These are phyloP conservation scores for Pygoscelis antarcticus DNA, from an alignment of 2,113 vertebrate genomes.

Conservation along the genomic window DNA sequence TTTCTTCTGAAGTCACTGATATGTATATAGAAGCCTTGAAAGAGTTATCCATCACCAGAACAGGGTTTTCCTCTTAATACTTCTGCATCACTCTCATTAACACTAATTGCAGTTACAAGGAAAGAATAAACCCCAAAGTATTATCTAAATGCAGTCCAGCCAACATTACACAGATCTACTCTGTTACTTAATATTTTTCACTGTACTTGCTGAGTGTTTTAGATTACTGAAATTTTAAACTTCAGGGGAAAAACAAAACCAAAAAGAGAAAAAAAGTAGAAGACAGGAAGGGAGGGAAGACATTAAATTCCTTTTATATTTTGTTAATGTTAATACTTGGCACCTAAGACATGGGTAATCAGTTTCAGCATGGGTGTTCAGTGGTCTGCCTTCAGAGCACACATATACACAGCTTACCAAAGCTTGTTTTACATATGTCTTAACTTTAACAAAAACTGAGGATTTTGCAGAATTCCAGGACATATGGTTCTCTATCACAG, in stretches of 20 bases:
- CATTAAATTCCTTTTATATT: background rate
- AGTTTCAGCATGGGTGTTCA: background rate
- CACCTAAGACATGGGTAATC: background rate
- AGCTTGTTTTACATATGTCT: background rate
- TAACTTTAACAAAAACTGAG: background rate
- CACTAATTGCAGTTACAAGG: background rate
- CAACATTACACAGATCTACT: background rate
- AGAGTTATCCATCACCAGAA: background rate
- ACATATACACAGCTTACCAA: background rate
- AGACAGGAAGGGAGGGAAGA: background rate
- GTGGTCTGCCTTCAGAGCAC: background rate
- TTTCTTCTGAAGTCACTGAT: background rate
- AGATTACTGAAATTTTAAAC: background rate
- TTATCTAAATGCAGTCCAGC: background rate
- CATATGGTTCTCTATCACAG: background rate
- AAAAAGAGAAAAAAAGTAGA: accelerated
- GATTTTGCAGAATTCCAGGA: background rate
- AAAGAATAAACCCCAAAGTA: background rate
- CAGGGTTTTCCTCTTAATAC: background rate
- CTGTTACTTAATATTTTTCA: background rate
- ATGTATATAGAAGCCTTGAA: background rate
- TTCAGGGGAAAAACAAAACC: background rate
- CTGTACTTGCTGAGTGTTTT: background rate
- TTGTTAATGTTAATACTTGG: background rate
- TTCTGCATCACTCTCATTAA: background rate